phyloP scores from a whole-genome alignment of 2,113 vertebrate species.

The Fregata magnificens region DNA sequence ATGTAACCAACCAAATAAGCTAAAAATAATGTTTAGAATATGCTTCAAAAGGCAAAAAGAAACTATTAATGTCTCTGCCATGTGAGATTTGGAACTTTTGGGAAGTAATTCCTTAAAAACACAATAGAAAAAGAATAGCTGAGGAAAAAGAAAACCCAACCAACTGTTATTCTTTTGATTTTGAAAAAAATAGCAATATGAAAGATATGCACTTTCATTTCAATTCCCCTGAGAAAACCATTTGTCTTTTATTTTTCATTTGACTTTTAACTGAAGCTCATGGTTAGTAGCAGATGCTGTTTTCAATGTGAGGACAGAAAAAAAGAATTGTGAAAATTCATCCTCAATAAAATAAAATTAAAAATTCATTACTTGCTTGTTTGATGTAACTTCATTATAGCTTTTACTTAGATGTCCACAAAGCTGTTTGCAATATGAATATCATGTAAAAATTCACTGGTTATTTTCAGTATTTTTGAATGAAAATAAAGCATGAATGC shows the following conservation, averaged over 20 bases:
- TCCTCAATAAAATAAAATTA: not conserved
- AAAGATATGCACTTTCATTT: not conserved
- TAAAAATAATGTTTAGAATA: not conserved
- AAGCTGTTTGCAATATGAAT: not conserved
- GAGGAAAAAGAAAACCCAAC: rapidly evolving
- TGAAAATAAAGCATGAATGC: not conserved
- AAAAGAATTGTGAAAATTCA: not conserved
- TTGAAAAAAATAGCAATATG: not conserved
- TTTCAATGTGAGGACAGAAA: not conserved
- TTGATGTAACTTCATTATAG: not conserved
- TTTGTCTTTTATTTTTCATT: not conserved
- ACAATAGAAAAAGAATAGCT: not conserved
- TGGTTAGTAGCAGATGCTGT: not conserved
- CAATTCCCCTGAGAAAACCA: not conserved
- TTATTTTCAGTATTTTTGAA: not conserved
- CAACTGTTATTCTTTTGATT: not conserved
- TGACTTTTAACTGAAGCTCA: not conserved
- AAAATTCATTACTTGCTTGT: not conserved
- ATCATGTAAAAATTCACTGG: not conserved
- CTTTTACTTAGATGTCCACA: not conserved
- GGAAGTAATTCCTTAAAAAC: not conserved
- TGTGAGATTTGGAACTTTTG: not conserved
- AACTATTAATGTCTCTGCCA: not conserved
- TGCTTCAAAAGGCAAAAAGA: not conserved
- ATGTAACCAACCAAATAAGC: not conserved